These are phyloP conservation scores for Muricea muricata DNA, from an alignment of 92 coral and sea anemone genomes.

Conservation along the genomic window DNA sequence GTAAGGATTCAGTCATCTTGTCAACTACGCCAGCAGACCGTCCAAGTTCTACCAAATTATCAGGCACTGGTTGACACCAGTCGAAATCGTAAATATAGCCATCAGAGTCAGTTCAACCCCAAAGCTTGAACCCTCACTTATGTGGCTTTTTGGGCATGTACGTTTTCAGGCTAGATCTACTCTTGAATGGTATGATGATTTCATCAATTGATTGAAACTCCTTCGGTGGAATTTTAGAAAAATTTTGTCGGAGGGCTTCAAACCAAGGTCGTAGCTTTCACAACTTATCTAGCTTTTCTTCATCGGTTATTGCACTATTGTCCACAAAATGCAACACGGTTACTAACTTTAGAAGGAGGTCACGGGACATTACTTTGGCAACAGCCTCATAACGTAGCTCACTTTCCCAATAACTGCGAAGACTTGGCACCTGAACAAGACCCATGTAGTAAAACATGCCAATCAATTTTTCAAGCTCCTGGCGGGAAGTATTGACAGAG, in stretches of 20 bases:
- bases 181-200: no score
- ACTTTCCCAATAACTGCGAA: not conserved
- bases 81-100: no score
- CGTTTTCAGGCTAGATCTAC: not conserved
- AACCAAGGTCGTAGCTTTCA: no score
- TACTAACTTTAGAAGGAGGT: not conserved
- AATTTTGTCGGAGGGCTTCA: not conserved
- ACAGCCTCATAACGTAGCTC: not conserved
- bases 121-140: constrained; percentile 1
- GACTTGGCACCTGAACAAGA: not conserved
- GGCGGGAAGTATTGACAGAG: not conserved
- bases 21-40: not conserved
- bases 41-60: not conserved
- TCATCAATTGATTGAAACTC: no score
- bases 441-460: no score
- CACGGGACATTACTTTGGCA: not conserved
- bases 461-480: no score
- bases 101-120: no score
- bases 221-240: no score
- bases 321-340: constrained; percentile 2
- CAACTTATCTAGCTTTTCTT: no score
- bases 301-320: constrained; percentile 7
- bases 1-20: not conserved
- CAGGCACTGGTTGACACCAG: no score
- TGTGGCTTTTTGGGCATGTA: constrained; percentile 8